Evolutionary conservation across 2,888 invertebrate genomes (phyloP), one percentile per base, ranked within the genome.

Genomic region (Steinernema carpocapsae): DNA sequence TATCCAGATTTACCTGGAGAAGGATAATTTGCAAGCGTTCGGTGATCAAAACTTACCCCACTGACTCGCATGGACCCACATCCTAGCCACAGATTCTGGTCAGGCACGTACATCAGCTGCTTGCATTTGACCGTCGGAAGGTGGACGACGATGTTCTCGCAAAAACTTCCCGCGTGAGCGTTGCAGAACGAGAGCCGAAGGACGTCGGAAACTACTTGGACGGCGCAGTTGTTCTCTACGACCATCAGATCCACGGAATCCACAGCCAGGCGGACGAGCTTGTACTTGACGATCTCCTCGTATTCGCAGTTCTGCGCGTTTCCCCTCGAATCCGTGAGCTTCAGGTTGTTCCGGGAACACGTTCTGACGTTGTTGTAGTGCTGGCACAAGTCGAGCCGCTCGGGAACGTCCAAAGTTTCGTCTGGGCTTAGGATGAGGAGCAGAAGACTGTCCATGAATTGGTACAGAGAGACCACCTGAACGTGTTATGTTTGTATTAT

Each of bases 191-290:
- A 76, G 2, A 85, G 74, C 19, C 86, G 81, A 6, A 84, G 14
- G 1, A 78, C 78, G 12, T 80, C 79, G 4, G 77, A 72, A 6
- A 45, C 48, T 0, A 86, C 26, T 71, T 79, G 73, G 17, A 85
- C 24, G 74, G 75, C 45, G 76, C 22, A 56, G 77, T 76, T 42
- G 73, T 80, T 91, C 88, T 97, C 97, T 64, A 95, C 93, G 71
- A 97, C 88, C 89, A 94, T 94, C 59, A 99, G 90, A 89, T 96
- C 94, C 1, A 97, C 90, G 0, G 93, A 92, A 89, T 96, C 95
- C 43, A 96, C 90, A 0, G 94, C 92, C 1, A 95, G 91, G 64
- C 97, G 91, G 6, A 94, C 93, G 93, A 97, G 93, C 88, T 93
- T 92, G 89, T 97, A 97, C 88, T 97, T 97, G 75, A 97, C 76